These are phyloP conservation scores for Clamator glandarius DNA, from an alignment of 2,797 vertebrate species.

Conservation along the genomic window DNA sequence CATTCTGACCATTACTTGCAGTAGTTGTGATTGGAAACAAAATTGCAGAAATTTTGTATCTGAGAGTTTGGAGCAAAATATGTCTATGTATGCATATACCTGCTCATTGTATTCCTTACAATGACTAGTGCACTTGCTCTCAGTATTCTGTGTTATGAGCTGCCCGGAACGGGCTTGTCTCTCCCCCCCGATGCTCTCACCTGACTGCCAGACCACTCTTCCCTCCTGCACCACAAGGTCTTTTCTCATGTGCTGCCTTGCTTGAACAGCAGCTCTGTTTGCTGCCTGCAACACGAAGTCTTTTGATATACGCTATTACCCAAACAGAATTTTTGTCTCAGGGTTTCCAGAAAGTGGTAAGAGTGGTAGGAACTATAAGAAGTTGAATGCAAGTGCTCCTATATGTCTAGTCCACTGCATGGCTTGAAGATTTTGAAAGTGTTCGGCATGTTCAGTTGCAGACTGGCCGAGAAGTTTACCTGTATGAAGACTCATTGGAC, in stretches of 20 bases:
- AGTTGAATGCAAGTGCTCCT: background rate
- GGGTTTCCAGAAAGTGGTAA: background rate
- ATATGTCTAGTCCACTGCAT: background rate
- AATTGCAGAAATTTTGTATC: background rate
- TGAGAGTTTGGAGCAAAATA: background rate
- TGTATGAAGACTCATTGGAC: background rate
- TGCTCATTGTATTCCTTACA: background rate
- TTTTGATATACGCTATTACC: background rate
- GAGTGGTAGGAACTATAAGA: background rate
- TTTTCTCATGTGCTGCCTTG: background rate
- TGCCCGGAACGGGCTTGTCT: background rate
- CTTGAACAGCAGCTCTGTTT: background rate
- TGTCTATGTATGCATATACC: background rate
- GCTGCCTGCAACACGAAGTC: background rate
- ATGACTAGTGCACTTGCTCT: background rate
- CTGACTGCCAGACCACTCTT: background rate
- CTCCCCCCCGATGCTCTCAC: background rate
- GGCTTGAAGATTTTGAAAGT: background rate
- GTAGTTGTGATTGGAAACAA: constrained; percentile 44
- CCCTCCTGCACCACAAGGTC: background rate
- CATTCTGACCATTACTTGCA: constrained; percentile 20
- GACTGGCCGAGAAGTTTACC: background rate
- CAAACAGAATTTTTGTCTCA: background rate
- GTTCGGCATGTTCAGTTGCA: background rate
- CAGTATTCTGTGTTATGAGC: background rate